Conservation (phyloP, 2,113 vertebrate genomes). For the Hippopotamus amphibius region DNA sequence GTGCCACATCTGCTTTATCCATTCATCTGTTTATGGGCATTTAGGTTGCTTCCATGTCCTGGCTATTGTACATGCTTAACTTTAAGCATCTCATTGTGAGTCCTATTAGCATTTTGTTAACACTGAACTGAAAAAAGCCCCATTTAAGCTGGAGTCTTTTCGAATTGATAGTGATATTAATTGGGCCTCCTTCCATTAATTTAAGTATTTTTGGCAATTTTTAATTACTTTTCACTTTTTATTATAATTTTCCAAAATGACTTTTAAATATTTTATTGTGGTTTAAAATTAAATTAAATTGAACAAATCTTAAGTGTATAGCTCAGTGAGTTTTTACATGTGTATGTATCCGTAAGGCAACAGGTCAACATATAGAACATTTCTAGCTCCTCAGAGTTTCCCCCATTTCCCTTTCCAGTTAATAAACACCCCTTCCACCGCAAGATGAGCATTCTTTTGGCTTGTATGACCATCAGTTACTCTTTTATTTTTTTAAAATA, state of each 20-base stretch:
- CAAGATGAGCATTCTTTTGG: not conserved
- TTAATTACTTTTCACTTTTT: slow-evolving; percentile 51
- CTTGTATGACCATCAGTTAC: not conserved
- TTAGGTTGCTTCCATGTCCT: not conserved
- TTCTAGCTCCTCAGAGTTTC: not conserved
- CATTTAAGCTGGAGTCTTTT: slow-evolving; percentile 22
- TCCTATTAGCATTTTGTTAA: not conserved
- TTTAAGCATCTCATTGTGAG: not conserved
- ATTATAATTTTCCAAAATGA: slow-evolving; percentile 28
- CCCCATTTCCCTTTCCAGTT: not conserved
- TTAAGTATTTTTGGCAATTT: slow-evolving; percentile 54
- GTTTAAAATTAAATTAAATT: slow-evolving; percentile 18
- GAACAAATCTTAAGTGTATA: not conserved
- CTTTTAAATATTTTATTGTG: not conserved
- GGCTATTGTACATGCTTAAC: not conserved
- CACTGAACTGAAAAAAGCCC: not conserved
- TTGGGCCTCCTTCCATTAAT: not conserved
- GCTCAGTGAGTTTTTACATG: slow-evolving; percentile 1
- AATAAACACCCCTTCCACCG: not conserved
- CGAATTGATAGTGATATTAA: slow-evolving; percentile 32
- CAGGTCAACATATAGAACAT: not conserved
- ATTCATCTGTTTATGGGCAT: too few species aligned
- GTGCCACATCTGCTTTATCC: too few species aligned
- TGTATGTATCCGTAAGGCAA: not conserved
- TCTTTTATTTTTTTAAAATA: too few species aligned